Evolutionary conservation across 2,797 vertebrate species (phyloP).

Genomic region (Sebastes paucispinis): DNA sequence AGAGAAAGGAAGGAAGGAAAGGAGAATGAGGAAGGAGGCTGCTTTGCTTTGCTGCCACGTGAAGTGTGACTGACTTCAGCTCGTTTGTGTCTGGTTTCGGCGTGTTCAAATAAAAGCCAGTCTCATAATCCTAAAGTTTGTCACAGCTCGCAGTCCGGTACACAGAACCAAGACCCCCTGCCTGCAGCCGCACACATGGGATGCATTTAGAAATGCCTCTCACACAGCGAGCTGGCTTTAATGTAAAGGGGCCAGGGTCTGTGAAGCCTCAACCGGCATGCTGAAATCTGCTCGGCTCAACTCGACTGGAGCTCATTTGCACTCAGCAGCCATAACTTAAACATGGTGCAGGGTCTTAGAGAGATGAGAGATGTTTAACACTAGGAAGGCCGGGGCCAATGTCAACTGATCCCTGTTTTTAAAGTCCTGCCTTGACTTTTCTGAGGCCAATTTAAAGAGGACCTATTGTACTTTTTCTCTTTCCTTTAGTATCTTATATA

Average conservation of each 20-base stretch:
- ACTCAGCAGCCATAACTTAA: slow-evolving; percentile 45
- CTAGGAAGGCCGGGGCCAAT: slow-evolving; percentile 10
- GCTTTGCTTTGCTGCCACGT: slow-evolving; percentile 52
- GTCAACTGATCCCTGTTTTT: slow-evolving; percentile 30
- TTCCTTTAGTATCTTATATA: too few species aligned
- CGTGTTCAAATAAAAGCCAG: slow-evolving; percentile 60
- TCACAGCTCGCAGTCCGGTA: slow-evolving; percentile 63
- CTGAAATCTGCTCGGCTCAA: slow-evolving; percentile 35
- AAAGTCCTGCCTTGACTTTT: slow-evolving; percentile 21
- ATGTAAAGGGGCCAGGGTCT: slow-evolving; percentile 49
- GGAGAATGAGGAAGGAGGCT: slow-evolving; percentile 20
- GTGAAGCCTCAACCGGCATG: slow-evolving; percentile 45
- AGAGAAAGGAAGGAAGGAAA: slow-evolving; percentile 22
- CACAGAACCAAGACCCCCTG: slow-evolving; percentile 55
- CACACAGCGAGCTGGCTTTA: slow-evolving; percentile 41
- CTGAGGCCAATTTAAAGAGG: background rate
- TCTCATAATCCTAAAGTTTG: slow-evolving; percentile 65
- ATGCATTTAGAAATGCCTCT: slow-evolving; percentile 50
- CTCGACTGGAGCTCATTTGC: slow-evolving; percentile 55
- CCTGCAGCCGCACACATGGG: slow-evolving; percentile 36
- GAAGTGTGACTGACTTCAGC: slow-evolving; percentile 69
- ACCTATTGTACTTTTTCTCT: too few species aligned
- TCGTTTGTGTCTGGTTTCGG: slow-evolving; percentile 60
- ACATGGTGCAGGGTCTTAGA: slow-evolving; percentile 34
- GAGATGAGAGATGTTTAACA: slow-evolving; percentile 48